Percentiles rank a stretch among this genome's conserved stretches.
Conservation (phyloP, 2,888 invertebrate species). For the Aromia moschata region DNA sequence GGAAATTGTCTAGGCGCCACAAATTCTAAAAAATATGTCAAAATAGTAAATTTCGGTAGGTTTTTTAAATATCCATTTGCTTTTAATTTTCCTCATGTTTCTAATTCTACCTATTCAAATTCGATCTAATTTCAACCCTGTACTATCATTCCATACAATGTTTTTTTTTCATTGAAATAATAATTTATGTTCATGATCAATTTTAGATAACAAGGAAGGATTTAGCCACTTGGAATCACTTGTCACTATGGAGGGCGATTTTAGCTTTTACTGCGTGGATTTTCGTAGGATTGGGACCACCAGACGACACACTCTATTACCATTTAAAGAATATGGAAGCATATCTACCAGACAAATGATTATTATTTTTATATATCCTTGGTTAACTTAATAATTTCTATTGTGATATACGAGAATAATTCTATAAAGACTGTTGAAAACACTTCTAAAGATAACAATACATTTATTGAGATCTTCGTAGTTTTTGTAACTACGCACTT, state of each 20-base stretch:
- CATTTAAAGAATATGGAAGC: slow-evolving; percentile 62
- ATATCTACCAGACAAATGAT: slow-evolving; percentile 54
- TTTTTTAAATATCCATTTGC: no score
- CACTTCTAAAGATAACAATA: slow-evolving; percentile 11
- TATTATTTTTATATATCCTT: slow-evolving; percentile 13
- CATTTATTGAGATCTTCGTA: neutral
- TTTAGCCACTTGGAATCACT: slow-evolving; percentile 69
- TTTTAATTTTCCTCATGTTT: no score
- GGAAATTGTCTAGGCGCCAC: no score
- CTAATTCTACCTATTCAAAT: no score
- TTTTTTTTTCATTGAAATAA: no score
- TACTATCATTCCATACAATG: no score
- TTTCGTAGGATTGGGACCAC: slow-evolving; percentile 67
- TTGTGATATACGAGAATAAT: slow-evolving; percentile 19
- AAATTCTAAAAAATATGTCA: no score
- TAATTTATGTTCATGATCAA: no score
- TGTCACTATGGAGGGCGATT: slow-evolving; percentile 70
- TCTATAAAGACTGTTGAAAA: slow-evolving; percentile 23
- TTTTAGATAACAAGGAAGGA: slow-evolving; percentile 67
- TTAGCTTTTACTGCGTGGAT: slow-evolving; percentile 68
- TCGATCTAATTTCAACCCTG: no score
- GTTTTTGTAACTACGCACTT: no score
- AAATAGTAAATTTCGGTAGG: no score
- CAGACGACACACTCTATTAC: slow-evolving; percentile 65
- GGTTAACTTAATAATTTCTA: slow-evolving; percentile 10